Conservation (phyloP, 2,888 invertebrate species). For the Apodemia hepburni region DNA sequence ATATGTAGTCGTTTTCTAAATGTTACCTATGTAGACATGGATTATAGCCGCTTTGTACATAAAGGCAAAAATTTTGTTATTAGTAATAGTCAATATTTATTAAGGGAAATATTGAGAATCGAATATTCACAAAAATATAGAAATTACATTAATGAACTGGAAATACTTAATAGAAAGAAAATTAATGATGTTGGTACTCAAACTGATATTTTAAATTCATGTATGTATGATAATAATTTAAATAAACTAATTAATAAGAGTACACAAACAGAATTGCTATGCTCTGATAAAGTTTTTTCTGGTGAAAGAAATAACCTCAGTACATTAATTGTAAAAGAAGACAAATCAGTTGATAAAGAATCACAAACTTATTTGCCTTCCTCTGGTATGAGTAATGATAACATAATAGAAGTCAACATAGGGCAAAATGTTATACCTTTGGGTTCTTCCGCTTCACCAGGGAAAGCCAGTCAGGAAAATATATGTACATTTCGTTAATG, state of each 20-base stretch:
- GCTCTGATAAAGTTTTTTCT: no score
- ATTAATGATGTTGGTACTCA: no score
- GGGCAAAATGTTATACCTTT: neutral
- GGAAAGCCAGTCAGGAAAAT: neutral
- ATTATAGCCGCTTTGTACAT: no score
- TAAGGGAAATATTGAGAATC: neutral
- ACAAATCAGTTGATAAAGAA: neutral
- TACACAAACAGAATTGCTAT: no score
- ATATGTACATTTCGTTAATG: conserved; percentile 17
- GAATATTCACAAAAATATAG: no score
- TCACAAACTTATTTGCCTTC: neutral
- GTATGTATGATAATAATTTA: neutral
- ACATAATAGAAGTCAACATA: neutral
- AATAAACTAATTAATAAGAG: no score
- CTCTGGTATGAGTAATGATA: neutral
- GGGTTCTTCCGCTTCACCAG: neutral
- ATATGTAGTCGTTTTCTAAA: no score
- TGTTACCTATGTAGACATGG: no score
- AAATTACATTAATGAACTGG: no score
- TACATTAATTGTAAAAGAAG: neutral
- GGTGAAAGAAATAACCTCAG: no score
- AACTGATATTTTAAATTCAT: neutral
- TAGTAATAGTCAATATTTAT: neutral
- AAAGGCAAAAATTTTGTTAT: neutral
- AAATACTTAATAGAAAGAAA: no score